phyloP scores from a whole-genome alignment of 2,888 invertebrate species.

The Idaea straminata region DNA sequence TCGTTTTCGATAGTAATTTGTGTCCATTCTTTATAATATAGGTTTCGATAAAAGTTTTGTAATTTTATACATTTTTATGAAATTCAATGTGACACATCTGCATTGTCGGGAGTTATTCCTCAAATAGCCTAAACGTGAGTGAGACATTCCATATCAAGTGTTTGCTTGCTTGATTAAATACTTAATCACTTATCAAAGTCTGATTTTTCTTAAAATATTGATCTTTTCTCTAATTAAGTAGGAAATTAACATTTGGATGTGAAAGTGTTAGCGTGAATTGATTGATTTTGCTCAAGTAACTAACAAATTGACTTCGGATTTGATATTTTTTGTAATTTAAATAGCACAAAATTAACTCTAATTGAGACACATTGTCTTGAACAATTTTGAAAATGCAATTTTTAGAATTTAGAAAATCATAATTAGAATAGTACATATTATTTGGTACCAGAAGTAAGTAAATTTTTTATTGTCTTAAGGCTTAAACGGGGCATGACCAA shows the following conservation, averaged over 20 bases:
- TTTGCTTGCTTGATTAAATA: conserved; percentile 28
- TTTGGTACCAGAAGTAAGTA: not conserved
- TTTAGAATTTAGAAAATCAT: not conserved
- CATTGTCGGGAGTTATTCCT: conserved; percentile 58
- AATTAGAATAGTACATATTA: not conserved
- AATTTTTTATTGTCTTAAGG: not conserved
- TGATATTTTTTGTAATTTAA: not conserved
- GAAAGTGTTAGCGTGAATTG: not conserved
- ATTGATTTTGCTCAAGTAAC: conserved; percentile 6
- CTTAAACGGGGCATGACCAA: not conserved
- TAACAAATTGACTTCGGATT: conserved; percentile 16
- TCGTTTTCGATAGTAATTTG: conserved; percentile 58
- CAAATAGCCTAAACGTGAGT: conserved; percentile 67
- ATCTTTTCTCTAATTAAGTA: not conserved
- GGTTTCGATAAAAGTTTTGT: conserved; percentile 72
- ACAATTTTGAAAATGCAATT: not conserved
- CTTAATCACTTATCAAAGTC: conserved; percentile 1
- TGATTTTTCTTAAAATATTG: conserved; percentile 5
- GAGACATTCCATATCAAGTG: conserved; percentile 79
- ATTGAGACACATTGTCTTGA: not conserved
- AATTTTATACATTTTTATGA: conserved; percentile 79
- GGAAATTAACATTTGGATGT: conserved; percentile 2
- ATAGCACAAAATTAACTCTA: not conserved
- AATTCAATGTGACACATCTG: conserved; percentile 69
- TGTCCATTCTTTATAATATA: conserved; percentile 53